Evolutionary conservation across 2,113 vertebrate species (phyloP).

Genomic region (Canis aureus): DNA sequence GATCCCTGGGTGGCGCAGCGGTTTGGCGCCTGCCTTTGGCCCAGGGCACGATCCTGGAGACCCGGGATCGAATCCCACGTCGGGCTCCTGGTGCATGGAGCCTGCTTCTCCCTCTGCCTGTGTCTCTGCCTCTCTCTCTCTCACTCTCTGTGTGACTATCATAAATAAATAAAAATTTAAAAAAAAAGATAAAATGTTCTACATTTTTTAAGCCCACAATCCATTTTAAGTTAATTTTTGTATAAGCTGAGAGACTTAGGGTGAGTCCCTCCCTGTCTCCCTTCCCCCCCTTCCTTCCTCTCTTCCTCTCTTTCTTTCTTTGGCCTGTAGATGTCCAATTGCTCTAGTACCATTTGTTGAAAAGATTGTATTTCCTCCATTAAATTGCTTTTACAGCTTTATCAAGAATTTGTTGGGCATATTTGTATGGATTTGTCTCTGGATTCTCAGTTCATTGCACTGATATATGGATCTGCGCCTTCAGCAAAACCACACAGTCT

Average conservation of each 20-base stretch:
- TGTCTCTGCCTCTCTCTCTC: too few relatives aligned
- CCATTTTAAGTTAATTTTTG: constrained; percentile 7
- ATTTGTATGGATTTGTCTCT: not conserved
- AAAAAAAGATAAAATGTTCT: not conserved
- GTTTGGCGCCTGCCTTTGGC: too few relatives aligned
- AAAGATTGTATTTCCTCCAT: not conserved
- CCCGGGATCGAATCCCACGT: too few relatives aligned
- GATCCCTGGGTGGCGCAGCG: too few relatives aligned
- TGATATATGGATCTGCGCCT: not conserved
- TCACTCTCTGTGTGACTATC: too few relatives aligned
- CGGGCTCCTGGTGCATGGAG: too few relatives aligned
- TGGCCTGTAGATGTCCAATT: not conserved
- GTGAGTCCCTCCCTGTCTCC: not conserved
- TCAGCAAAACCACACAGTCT: too few relatives aligned
- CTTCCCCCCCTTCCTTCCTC: not conserved
- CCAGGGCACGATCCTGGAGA: too few relatives aligned
- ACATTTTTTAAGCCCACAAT: not conserved
- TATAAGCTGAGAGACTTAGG: not conserved
- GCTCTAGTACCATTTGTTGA: not conserved
- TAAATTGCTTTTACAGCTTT: not conserved
- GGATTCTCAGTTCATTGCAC: not conserved
- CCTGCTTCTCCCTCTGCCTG: too few relatives aligned
- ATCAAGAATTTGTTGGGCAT: not conserved
- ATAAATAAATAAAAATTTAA: too few relatives aligned
- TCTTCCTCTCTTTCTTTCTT: not conserved